phyloP scores from a whole-genome alignment of 2,113 vertebrate species.

The Danionella cerebrum region DNA sequence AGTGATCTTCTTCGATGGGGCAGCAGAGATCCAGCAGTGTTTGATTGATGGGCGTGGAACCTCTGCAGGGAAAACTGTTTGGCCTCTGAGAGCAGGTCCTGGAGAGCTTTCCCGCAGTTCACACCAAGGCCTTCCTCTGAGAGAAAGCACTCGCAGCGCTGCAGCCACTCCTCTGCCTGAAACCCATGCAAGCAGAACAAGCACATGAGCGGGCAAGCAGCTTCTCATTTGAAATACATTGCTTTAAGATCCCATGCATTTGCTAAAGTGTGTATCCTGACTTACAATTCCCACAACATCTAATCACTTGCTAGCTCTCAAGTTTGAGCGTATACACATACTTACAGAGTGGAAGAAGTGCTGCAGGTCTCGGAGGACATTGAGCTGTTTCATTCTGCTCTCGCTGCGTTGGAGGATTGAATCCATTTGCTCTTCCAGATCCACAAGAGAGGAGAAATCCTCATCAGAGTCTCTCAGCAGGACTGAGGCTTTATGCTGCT shows the following conservation, averaged over 20 bases:
- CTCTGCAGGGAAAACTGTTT: conserved; percentile 65
- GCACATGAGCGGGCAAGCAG: too few species aligned
- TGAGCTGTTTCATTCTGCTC: conserved; percentile 53
- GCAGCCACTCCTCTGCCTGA: too few species aligned
- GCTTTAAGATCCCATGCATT: too few species aligned
- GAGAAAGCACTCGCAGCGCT: too few species aligned
- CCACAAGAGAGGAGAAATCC: conserved; percentile 36
- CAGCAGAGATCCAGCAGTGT: conserved; percentile 59
- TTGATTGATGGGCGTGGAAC: conserved; percentile 59
- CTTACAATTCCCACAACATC: too few species aligned
- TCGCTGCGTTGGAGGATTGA: conserved; percentile 52
- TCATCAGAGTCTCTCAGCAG: conserved; percentile 56
- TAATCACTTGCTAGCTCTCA: too few species aligned
- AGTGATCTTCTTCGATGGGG: conserved; percentile 55
- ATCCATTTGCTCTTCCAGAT: conserved; percentile 59
- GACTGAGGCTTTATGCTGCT: conserved; percentile 55
- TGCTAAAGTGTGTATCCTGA: too few species aligned
- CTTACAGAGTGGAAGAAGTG: conserved; percentile 69
- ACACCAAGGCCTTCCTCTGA: too few species aligned
- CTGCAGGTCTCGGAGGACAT: conserved; percentile 60
- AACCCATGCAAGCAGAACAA: too few species aligned
- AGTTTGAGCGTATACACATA: too few species aligned
- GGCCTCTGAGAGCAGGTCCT: conserved; percentile 60
- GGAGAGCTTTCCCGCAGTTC: too few species aligned
- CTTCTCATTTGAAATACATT: too few species aligned